These are phyloP conservation scores for Brachionus rubens DNA, from an alignment of 1,140 invertebrate genomes.

Conservation along the genomic window DNA sequence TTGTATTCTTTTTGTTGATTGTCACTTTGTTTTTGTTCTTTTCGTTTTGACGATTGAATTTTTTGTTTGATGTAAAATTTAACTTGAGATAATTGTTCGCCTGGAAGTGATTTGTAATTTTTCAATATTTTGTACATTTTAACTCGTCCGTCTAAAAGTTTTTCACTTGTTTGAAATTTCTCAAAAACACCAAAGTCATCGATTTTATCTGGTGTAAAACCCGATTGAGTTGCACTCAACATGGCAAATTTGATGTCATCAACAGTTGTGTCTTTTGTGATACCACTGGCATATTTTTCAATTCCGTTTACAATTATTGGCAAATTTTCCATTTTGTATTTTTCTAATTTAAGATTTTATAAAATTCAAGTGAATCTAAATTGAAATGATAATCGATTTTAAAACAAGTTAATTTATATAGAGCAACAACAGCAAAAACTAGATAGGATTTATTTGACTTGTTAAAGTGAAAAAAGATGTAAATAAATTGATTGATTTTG, in stretches of 20 bases:
- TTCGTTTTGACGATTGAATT: neutral
- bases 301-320: slow-evolving; percentile 22
- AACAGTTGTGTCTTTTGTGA: slow-evolving; percentile 32
- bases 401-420: neutral
- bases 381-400: neutral
- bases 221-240: slow-evolving; percentile 1
- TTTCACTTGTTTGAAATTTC: neutral
- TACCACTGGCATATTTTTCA: slow-evolving; percentile 34
- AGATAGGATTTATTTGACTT: too few relatives aligned
- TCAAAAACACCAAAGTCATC: slow-evolving; percentile 42
- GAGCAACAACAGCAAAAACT: too few relatives aligned
- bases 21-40: neutral
- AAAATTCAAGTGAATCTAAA: neutral
- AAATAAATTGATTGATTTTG: slow-evolving; percentile 31
- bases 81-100: neutral
- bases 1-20: neutral
- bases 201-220: slow-evolving; percentile 18
- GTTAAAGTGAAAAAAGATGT: too few relatives aligned
- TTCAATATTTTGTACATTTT: slow-evolving; percentile 41
- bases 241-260: slow-evolving; percentile 44
- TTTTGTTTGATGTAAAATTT: slow-evolving; percentile 32
- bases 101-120: neutral
- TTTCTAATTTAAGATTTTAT: neutral
- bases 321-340: slow-evolving; percentile 19
- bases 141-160: slow-evolving; percentile 3